Conservation (phyloP, 2,797 vertebrate genomes). For the Malacoraja senta region DNA sequence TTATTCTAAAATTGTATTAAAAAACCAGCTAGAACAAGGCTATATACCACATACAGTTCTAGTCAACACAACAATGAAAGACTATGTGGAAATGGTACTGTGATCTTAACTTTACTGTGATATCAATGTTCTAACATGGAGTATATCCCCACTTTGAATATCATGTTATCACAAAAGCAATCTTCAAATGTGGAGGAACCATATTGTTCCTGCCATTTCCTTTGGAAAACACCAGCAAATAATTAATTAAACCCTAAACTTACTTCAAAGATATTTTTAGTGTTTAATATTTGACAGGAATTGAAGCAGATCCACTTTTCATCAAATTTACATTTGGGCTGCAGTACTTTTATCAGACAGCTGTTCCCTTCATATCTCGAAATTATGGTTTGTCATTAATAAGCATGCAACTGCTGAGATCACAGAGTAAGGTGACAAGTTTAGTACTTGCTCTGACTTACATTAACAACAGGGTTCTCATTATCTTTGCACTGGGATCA, state of each 20-base stretch:
- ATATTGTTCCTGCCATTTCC: not conserved
- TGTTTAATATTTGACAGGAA: not conserved
- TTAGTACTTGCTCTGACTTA: not conserved
- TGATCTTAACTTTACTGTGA: not conserved
- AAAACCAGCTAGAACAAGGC: no score
- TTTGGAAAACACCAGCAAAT: not conserved
- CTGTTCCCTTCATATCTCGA: not conserved
- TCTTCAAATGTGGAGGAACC: not conserved
- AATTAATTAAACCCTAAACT: not conserved
- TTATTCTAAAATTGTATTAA: no score
- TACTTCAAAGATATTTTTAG: not conserved
- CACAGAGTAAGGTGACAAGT: not conserved
- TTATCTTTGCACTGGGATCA: not conserved
- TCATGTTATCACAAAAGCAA: not conserved
- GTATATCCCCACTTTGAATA: not conserved
- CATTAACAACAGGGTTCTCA: not conserved
- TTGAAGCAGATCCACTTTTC: not conserved
- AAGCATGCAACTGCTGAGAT: not conserved
- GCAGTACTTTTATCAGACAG: not conserved
- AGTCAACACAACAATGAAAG: no score
- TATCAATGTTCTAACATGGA: not conserved
- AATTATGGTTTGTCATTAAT: not conserved
- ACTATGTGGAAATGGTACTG: no score
- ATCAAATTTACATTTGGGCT: not conserved
- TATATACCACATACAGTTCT: no score